These are phyloP conservation scores for Ianthella basta DNA, from an alignment of 37 sponge, comb jelly and placozoan species.

Conservation along the genomic window DNA sequence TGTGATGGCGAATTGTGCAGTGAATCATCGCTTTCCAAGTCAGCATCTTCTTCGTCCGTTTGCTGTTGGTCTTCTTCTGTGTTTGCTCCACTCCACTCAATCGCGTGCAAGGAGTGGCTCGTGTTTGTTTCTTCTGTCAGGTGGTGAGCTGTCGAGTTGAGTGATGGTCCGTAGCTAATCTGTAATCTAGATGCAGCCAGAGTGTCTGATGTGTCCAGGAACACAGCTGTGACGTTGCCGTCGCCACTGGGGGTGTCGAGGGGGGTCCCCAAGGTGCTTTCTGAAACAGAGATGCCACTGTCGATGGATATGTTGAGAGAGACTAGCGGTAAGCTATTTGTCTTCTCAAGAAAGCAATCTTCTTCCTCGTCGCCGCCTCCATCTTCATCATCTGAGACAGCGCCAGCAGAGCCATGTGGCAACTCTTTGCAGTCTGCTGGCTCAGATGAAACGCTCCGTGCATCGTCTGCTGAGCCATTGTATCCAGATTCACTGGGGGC, in stretches of 20 bases:
- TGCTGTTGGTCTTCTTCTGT: too few species aligned
- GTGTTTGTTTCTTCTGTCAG: too few species aligned
- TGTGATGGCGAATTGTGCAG: too few species aligned
- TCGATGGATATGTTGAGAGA: neutral
- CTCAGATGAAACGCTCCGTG: neutral
- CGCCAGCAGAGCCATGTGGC: neutral
- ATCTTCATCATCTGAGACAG: neutral
- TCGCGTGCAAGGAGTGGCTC: too few species aligned
- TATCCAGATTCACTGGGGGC: constrained; percentile 10
- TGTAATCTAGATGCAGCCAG: too few species aligned
- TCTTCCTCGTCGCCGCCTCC: neutral
- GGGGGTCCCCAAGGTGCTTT: neutral
- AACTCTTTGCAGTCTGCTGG: neutral
- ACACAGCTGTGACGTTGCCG: neutral
- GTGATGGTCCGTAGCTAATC: too few species aligned
- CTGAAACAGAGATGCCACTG: constrained; percentile 12
- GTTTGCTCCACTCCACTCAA: too few species aligned
- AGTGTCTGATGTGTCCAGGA: too few species aligned
- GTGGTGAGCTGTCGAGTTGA: too few species aligned
- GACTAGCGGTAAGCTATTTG: neutral
- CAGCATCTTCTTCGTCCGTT: too few species aligned
- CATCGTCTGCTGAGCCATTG: neutral
- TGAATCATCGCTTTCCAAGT: too few species aligned
- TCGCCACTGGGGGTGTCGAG: neutral
- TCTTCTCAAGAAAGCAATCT: neutral